Conservation (phyloP, 1,140 invertebrate species). For the Trichomalopsis sarcophagae region DNA sequence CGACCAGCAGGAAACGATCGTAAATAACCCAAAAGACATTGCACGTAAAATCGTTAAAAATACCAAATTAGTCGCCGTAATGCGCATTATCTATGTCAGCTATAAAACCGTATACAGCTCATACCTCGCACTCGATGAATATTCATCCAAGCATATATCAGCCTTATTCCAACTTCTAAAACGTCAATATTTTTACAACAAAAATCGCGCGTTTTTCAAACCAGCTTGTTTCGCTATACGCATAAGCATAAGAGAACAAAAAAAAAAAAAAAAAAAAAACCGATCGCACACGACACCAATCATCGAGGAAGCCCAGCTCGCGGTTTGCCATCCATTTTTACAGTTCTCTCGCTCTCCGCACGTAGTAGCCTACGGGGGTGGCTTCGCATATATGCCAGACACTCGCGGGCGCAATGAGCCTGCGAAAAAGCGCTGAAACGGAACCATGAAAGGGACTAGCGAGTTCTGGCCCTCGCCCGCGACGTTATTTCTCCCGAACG, state of each 20-base stretch:
- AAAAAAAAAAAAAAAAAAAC: no score
- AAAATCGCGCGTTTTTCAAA: no score
- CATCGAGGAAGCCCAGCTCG: constrained; percentile 14
- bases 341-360: not conserved
- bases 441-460: constrained; percentile 9
- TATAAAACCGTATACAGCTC: not conserved
- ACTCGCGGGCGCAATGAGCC: constrained; percentile 6
- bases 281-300: not conserved
- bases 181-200: no score
- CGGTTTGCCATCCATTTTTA: constrained; percentile 55
- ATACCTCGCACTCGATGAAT: no score
- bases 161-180: no score
- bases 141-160: no score
- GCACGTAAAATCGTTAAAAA: not conserved
- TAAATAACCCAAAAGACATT: not conserved
- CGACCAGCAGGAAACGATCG: not conserved
- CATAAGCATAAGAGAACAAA: no score
- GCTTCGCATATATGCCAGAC: not conserved
- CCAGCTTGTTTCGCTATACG: no score
- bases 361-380: not conserved
- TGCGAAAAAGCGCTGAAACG: constrained; percentile 17
- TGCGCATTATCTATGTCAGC: not conserved
- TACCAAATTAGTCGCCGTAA: not conserved
- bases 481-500: not conserved
- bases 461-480: not conserved